Evolutionary conservation across 1,140 invertebrate genomes (phyloP).

Genomic region (Procambarus clarkii): DNA sequence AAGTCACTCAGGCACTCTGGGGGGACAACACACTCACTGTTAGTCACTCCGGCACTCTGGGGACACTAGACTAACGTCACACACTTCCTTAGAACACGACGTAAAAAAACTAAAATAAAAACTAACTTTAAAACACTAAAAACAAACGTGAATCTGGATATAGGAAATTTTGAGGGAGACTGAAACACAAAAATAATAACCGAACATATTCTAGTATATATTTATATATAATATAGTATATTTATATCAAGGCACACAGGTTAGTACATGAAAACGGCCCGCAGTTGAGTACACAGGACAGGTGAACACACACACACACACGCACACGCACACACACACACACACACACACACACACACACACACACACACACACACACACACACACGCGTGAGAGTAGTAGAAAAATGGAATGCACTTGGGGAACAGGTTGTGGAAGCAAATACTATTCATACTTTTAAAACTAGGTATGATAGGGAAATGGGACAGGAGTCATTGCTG

Average conservation of each 20-base stretch:
- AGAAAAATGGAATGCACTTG: too few relatives aligned
- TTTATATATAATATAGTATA: background rate
- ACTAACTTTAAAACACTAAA: background rate
- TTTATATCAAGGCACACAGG: background rate
- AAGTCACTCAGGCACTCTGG: too few relatives aligned
- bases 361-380: background rate
- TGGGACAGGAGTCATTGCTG: too few relatives aligned
- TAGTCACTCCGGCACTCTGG: too few relatives aligned
- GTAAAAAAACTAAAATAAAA: background rate
- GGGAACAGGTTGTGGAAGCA: too few relatives aligned
- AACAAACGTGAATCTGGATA: too few relatives aligned
- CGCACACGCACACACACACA: background rate
- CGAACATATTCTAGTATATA: background rate
- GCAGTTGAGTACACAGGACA: background rate
- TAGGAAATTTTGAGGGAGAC: background rate
- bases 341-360: background rate
- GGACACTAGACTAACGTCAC: too few relatives aligned
- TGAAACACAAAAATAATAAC: background rate
- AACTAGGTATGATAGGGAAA: too few relatives aligned
- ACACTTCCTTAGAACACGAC: too few relatives aligned
- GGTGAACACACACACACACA: background rate
- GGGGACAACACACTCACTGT: too few relatives aligned
- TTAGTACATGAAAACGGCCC: background rate
- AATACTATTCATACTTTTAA: too few relatives aligned
- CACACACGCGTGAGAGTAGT: background rate